A percentile compares a stretch with the other conserved stretches of the same genome.
Evolutionary conservation across 2,888 invertebrate genomes (phyloP).

Genomic region (Buathra laborator): DNA sequence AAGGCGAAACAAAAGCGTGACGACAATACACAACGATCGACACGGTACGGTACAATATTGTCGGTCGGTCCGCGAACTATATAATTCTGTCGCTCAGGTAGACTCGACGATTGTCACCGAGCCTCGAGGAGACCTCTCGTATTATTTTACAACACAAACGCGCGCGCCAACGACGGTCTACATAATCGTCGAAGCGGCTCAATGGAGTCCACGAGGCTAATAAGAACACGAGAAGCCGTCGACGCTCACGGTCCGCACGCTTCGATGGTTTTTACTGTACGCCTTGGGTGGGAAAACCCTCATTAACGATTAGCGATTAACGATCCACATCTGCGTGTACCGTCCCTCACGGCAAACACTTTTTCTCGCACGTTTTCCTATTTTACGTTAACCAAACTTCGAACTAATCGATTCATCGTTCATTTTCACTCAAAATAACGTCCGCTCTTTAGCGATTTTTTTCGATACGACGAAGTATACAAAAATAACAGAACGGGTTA

Average conservation of each 20-base stretch:
- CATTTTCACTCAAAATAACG: no score
- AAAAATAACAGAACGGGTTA: no score
- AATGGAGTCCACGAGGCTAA: slow-evolving; percentile 34
- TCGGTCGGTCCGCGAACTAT: neutral
- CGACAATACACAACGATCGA: slow-evolving; percentile 1
- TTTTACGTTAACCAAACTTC: no score
- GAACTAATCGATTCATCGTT: no score
- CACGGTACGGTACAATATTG: slow-evolving; percentile 6
- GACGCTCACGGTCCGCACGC: slow-evolving; percentile 49
- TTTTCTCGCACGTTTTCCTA: neutral
- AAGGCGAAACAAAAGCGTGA: slow-evolving; percentile 14
- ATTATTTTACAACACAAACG: slow-evolving; percentile 54
- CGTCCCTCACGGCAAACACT: neutral
- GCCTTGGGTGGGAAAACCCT: slow-evolving; percentile 60
- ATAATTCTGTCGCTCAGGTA: neutral
- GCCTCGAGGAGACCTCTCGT: slow-evolving; percentile 29
- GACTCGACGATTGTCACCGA: slow-evolving; percentile 29
- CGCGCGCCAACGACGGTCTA: slow-evolving; percentile 38
- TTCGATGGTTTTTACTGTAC: slow-evolving; percentile 46
- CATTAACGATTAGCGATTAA: slow-evolving; percentile 62
- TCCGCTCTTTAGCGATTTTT: no score
- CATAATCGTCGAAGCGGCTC: slow-evolving; percentile 60
- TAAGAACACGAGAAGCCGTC: slow-evolving; percentile 29
- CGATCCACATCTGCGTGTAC: slow-evolving; percentile 52
- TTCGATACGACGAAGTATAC: no score